Evolutionary conservation across 2,888 invertebrate species (phyloP), one percentile per base, ranked within the genome.

Genomic region (Dione juno): DNA sequence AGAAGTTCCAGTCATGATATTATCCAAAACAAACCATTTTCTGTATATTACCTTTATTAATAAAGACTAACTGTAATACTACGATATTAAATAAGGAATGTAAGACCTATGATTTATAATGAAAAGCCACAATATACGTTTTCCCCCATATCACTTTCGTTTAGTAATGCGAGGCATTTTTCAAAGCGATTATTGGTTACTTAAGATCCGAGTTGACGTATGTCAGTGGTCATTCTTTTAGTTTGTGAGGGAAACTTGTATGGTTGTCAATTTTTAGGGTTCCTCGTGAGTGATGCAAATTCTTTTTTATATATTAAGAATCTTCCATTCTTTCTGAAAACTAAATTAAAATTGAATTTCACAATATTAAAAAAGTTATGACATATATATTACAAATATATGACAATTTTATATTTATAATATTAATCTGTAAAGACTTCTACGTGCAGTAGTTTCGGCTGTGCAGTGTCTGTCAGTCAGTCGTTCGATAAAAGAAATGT

Each of bases 161-260:
- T 45, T 59, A 13, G 14, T 78, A 80, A 81, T 79, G 79, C 70
- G 54, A 52, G 76, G 52, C 73, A 81, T 83, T 79, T 79, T 77
- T 83, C 82, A 81, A 75, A 73, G 72, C 75, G 79, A 80, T 81
- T 79, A 80, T 78, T 80, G 75, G 77, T 75, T 35, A 35, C 61
- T 61, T 61, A 61, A 21, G 61, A 35, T 50, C 54, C 70, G 66
- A 75, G 73, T 70, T 74, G 76, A 68, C 76, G 71, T 78, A 77
- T 76, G 76, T 77, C 74, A 73, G 71, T 11, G 19, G 59, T 66
- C 45, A 16, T 40, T 57, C 16, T 57, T 11, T 40, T 40, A 16
- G 9, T n/a, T 35, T 40, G 7, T 11, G 16, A 40, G 48, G 16
- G 37, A 57, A n/a, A 10, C n/a, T 1, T 50, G 11, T 11, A 50